Evolutionary conservation across 2,888 invertebrate species (phyloP).

Genomic region (Drosophila paracracens): DNA sequence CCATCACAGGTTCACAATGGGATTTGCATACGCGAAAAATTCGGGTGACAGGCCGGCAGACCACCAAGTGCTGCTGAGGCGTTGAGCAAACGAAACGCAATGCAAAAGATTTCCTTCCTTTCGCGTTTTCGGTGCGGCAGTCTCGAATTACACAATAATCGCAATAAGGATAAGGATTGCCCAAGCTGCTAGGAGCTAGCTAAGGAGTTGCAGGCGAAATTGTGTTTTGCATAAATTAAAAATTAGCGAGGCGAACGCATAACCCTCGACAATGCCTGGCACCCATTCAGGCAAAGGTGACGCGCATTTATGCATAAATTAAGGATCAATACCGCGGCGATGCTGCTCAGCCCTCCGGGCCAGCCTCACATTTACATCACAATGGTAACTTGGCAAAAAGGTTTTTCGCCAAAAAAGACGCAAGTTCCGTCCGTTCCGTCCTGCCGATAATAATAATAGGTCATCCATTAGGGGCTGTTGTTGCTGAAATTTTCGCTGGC

Average conservation of each 20-base stretch:
- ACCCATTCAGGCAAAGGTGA: constrained; percentile 73
- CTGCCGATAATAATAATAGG: constrained; percentile 71
- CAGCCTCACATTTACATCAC: constrained; percentile 71
- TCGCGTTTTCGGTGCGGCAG: constrained; percentile 38
- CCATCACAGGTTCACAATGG: constrained; percentile 72
- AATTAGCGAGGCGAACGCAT: constrained; percentile 63
- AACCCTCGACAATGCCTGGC: constrained; percentile 28
- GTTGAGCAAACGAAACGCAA: constrained; percentile 40
- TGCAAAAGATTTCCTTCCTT: constrained; percentile 57
- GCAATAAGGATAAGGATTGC: constrained; percentile 51
- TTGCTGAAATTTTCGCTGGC: constrained; percentile 48
- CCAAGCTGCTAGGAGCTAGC: not conserved
- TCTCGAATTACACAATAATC: constrained; percentile 74
- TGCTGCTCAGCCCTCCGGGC: constrained; percentile 38
- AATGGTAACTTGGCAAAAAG: constrained; percentile 57
- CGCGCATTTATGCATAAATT: constrained; percentile 84
- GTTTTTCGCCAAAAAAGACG: constrained; percentile 67
- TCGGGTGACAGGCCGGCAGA: constrained; percentile 33
- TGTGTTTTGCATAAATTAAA: constrained; percentile 78
- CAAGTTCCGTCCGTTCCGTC: constrained; percentile 36
- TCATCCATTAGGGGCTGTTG: constrained; percentile 72
- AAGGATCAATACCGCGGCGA: constrained; percentile 83
- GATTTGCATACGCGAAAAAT: constrained; percentile 76
- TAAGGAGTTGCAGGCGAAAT: constrained; percentile 47
- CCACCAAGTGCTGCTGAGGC: constrained; percentile 43